Evolutionary conservation across 2,113 vertebrate species (phyloP), one percentile per base, ranked within the genome.

Genomic region (Arvicanthis niloticus): DNA sequence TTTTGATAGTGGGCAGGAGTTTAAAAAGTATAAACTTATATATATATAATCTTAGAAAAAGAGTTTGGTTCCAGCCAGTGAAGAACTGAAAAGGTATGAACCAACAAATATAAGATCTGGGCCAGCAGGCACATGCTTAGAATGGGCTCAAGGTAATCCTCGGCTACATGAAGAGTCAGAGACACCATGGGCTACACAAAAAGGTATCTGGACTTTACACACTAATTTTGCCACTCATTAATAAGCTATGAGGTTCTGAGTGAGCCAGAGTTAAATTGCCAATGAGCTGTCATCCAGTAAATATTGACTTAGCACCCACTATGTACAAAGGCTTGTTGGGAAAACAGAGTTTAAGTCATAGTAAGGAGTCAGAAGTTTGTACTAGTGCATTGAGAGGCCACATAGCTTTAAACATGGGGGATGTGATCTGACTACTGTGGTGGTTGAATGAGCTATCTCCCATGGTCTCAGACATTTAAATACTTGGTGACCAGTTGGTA

Each of bases 11-110:
- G n/a, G 34, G 42, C n/a, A 96, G 26, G 10, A 80, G 80, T 88
- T 67, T 22, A 40, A 92, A 81, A 53, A 37, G 37, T 24, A 91
- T 65, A 93, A 89, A 80, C 62, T 91, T 89, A n/a, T n/a, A 92
- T 29, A 77, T 26, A 89, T 21, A 19, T 42, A 93, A 34, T 7
- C 77, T 42, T 78, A 29, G 42, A 92, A 88, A 31, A 78, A 73
- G 0, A 89, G 37, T 85, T 93, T 86, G 73, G 45, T 75, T 86
- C 72, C 24, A 95, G 56, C 37, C 42, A 88, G 0, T 42, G n/a
- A 31, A 81, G 37, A 29, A 84, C 1, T 80, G 3, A n/a, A 80
- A 93, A 95, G 37, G 45, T 1, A 3, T 77, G 29, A n/a, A 60
- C 78, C 13, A 81, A 72, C 16, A 95, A 96, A 92, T 40, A 40